Conservation (phyloP, 2,797 vertebrate species). For the Lepus townsendii region DNA sequence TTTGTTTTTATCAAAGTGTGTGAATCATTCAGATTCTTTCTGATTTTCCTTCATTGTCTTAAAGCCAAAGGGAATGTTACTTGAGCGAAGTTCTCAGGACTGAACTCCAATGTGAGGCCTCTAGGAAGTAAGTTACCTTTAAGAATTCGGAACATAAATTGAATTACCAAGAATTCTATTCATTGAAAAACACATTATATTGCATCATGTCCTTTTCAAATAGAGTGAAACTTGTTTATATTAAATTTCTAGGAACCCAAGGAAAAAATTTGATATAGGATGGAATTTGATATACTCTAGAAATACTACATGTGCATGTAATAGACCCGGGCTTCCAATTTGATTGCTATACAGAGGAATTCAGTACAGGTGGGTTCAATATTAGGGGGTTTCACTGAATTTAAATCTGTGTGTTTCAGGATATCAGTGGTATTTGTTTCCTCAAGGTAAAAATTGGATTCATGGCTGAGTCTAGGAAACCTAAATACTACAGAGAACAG, state of each 20-base stretch:
- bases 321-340: constrained; percentile 83
- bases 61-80: constrained; percentile 42
- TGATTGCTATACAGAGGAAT: constrained; percentile 82
- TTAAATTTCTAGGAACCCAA: constrained; percentile 84
- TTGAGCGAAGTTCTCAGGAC: constrained; percentile 62
- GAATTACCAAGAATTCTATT: constrained; percentile 86
- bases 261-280: constrained; percentile 84
- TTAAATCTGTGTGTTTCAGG: constrained; percentile 82
- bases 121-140: constrained; percentile 76
- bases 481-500: constrained; percentile 74
- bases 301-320: constrained; percentile 84
- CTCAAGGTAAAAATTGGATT: constrained; percentile 76
- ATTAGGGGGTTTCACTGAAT: constrained; percentile 72
- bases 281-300: constrained; percentile 84
- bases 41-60: constrained; percentile 29
- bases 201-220: constrained; percentile 85
- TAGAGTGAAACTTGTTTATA: constrained; percentile 86
- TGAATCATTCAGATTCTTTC: constrained; percentile 45
- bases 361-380: constrained; percentile 82
- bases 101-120: constrained; percentile 43
- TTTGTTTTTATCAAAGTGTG: not conserved
- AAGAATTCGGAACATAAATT: constrained; percentile 84
- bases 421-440: constrained; percentile 73
- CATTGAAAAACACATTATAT: constrained; percentile 85
- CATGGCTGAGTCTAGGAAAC: constrained; percentile 69